Conservation (phyloP, 2,888 invertebrate species). For the Plebejus melissa region DNA sequence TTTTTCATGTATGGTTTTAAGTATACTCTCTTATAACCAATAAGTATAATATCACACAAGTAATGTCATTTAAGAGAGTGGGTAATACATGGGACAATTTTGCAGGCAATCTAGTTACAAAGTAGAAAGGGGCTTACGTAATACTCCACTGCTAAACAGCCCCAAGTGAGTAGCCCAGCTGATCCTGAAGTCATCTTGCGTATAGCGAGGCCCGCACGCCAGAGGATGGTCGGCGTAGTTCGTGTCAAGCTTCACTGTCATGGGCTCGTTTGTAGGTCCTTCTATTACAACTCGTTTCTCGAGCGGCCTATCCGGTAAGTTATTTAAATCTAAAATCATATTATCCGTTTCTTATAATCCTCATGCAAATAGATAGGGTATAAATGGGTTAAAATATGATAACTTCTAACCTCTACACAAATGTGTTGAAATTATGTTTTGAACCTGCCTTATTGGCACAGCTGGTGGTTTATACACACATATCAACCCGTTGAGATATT, state of each 20-base stretch:
- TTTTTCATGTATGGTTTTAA: too few relatives aligned
- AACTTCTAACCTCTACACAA: constrained; percentile 82
- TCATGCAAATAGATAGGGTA: not conserved
- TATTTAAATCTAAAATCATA: constrained; percentile 82
- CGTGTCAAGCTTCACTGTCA: constrained; percentile 78
- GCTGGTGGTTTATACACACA: constrained; percentile 89
- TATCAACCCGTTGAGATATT: constrained; percentile 84
- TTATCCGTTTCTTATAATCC: not conserved
- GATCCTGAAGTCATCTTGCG: constrained; percentile 82
- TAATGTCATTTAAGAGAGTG: too few relatives aligned
- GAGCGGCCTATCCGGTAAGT: constrained; percentile 80
- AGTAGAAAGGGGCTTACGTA: constrained; percentile 72
- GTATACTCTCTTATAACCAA: too few relatives aligned
- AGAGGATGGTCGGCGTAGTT: constrained; percentile 87
- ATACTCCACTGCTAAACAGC: constrained; percentile 84
- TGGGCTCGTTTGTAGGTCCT: constrained; percentile 80
- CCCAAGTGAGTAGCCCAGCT: constrained; percentile 81
- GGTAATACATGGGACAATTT: too few relatives aligned
- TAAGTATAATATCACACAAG: too few relatives aligned
- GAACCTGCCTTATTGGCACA: constrained; percentile 73
- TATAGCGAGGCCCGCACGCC: constrained; percentile 87
- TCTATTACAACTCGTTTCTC: constrained; percentile 80
- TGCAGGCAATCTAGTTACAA: too few relatives aligned
- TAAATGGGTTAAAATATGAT: not conserved
- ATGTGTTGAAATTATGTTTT: constrained; percentile 79